phyloP scores from a whole-genome alignment of 2,113 vertebrate species.

The Antechinus stuartii region DNA sequence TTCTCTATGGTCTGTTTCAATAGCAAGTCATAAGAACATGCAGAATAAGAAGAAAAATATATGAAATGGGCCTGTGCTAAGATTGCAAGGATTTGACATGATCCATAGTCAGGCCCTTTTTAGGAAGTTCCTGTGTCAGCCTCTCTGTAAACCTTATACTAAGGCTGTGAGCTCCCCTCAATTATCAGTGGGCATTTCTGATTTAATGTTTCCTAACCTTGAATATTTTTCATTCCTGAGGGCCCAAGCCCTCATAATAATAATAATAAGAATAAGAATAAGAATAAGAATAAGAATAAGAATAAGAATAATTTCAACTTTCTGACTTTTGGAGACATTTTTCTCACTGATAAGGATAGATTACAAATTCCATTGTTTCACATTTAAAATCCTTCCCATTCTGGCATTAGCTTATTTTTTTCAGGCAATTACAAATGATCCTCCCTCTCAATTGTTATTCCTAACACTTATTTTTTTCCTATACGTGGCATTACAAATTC shows the following conservation, averaged over 20 bases:
- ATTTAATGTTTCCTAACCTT: constrained; percentile 5
- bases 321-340: neutral
- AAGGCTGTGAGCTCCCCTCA: neutral
- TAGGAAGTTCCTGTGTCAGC: constrained; percentile 6
- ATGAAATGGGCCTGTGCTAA: neutral
- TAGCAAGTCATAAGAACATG: neutral
- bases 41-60: constrained; percentile 31
- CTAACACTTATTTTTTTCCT: neutral
- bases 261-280: no score
- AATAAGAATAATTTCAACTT: neutral
- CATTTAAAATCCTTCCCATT: neutral
- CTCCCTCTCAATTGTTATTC: neutral
- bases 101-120: neutral
- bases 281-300: no score
- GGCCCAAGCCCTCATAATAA: neutral
- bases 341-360: neutral
- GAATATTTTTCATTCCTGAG: neutral
- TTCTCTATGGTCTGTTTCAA: neutral
- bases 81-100: constrained; percentile 10
- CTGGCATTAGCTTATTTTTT: neutral
- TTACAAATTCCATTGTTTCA: neutral
- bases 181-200: constrained; percentile 2
- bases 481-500: neutral
- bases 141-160: neutral
- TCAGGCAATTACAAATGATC: neutral